These are phyloP conservation scores for Pseudobourletiella spinata DNA, from an alignment of 1,140 invertebrate genomes.

Conservation along the genomic window DNA sequence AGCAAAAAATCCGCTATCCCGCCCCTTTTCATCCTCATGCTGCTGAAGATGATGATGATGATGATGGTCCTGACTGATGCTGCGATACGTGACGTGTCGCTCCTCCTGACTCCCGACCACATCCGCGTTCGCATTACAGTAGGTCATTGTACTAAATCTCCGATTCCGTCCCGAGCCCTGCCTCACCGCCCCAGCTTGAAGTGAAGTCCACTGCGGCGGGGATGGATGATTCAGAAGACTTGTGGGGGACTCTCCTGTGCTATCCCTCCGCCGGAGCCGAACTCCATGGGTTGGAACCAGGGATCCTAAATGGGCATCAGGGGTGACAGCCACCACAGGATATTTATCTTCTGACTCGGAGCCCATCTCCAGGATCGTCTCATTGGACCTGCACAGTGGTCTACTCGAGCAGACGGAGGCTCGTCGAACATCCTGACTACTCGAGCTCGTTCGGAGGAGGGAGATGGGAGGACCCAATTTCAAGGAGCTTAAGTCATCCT, in stretches of 20 bases:
- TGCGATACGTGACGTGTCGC: neutral
- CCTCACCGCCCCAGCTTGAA: neutral
- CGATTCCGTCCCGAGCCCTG: constrained; percentile 15
- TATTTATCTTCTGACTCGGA: constrained; percentile 16
- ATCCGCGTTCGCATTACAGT: constrained; percentile 34
- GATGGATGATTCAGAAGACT: neutral
- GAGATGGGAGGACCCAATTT: neutral
- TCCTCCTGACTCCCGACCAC: constrained; percentile 1
- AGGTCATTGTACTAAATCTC: constrained; percentile 27
- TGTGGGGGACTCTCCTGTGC: neutral
- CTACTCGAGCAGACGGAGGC: constrained; percentile 3
- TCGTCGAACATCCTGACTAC: no score
- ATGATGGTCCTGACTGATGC: neutral
- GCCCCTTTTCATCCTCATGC: neutral
- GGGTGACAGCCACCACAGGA: neutral
- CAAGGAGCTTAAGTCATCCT: neutral
- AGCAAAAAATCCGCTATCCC: no score
- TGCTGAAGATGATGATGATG: neutral
- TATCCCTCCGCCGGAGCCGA: neutral
- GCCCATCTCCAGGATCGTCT: constrained; percentile 28
- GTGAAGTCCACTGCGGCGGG: neutral
- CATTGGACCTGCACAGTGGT: constrained; percentile 18
- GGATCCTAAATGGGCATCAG: neutral
- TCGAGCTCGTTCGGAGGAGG: neutral
- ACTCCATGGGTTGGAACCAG: neutral